Base-by-base conservation (phyloP, 2,888 invertebrate species). In the Iphiclides podalirius region DNA sequence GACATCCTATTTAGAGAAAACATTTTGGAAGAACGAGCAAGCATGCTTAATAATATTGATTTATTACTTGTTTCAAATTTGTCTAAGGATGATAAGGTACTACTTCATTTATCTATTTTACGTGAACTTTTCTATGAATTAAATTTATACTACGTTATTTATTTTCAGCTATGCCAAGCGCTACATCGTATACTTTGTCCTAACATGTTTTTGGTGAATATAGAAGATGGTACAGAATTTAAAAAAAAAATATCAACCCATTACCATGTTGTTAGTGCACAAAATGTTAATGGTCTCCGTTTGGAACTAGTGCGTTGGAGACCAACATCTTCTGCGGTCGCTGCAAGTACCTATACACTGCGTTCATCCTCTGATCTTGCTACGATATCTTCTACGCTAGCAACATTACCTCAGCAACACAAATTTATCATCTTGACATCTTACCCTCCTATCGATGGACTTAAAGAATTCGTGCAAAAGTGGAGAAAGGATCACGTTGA, bases 401-500 rank as follows among this genome's bases (percentile, higher is more conserved):
- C 57, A n/a, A 48, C 56, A 12, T 41, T 74, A 2, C 61, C 63
- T 3, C 45, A 53, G 2, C 31, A 54, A 28, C 70, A 70, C 26
- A 68, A 63, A 20, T 40, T 74, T 0, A 45, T 70, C 2, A 57
- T 75, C 0, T 45, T 73, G 0, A 55, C 72, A 0, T 53, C 59
- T 4, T 66, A 70, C 43, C 75, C 73, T n/a, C 52, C 66, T 15
- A 54, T 61, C 11, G 41, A 56, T 23, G 67, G 64, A 9, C 47
- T 72, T 2, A 70, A 61, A 51, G 58, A 66, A 1, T 50, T 69
- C 0, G 60, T 76, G 4, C 56, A 61, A 16, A 37, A 61, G 47
- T 73, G 71, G 70, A 67, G 71, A 45, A 42, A 55, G 4, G 53
- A 64, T 12, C 54, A 59, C 11, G 69, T 68, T 34, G 60, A 70